Base-by-base conservation (phyloP, 2,113 vertebrate genomes). In the Oostethus manadensis region DNA sequence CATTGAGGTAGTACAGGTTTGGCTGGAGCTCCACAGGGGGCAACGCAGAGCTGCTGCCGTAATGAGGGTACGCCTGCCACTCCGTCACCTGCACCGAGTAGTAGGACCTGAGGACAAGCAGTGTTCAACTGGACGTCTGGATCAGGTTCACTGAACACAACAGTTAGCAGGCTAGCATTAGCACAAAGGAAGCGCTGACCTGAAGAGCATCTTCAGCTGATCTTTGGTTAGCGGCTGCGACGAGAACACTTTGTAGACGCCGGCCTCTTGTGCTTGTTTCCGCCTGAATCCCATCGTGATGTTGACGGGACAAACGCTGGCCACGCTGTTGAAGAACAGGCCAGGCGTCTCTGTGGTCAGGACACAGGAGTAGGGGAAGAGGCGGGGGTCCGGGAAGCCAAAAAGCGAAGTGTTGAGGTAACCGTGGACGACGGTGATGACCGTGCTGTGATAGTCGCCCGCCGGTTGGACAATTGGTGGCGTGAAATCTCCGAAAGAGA, bases 351-450 rank as follows among this genome's bases (percentile, higher is more conserved):
- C 94, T 0, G 92, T 94, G 22, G 97, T 98, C 56, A 98, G 90
- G 60, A 99, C 83, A 61, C 87, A 93, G 63, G 94, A 86, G 0
- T 95, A 97, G 0, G 96, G 96, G 75, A 99, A 99, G 13, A 98
- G 91, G 62, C 94, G 95, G 17, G 97, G 94, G 77, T 99, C 97
- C 0, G 91, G 89, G 80, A 95, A 98, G 59, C 94, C 93, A 0
- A 99, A 99, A 84, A 95, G 94, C 53, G 94, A 93, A 33, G 94
- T 94, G 86, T 99, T 99, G 75, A 99, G 93, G 85, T 98, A 98
- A 64, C 97, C 97, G 0, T 99, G 97, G 66, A 99, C 90, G 56
- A 99, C 81, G 0, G 95, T 96, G 21, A 93, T 88, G 8, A 98
- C 87, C 0, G 91, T 93, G 71, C 90, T 88, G 72, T 96, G 94